Evolutionary conservation across 2,888 invertebrate species (phyloP).

Genomic region (Achlya flavicornis): DNA sequence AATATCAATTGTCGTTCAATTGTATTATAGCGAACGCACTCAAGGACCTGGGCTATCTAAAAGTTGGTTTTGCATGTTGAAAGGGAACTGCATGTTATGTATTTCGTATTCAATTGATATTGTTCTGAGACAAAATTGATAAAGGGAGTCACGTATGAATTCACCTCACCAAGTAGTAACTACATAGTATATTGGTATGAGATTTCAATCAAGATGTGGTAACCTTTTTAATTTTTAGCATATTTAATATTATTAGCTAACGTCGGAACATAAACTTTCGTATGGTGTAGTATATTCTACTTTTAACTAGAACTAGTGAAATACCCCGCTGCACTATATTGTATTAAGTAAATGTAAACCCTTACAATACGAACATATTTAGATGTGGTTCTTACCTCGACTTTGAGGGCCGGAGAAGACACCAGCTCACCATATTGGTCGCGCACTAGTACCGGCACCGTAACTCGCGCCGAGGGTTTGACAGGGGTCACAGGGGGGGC

Average conservation of each 20-base stretch:
- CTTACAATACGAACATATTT: not conserved
- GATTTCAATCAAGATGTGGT: too few relatives aligned
- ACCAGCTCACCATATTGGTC: conserved; percentile 97
- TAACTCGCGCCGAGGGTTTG: conserved; percentile 82
- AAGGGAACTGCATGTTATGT: not conserved
- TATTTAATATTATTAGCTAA: too few relatives aligned
- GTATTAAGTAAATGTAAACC: too few relatives aligned
- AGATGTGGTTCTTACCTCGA: conserved; percentile 70
- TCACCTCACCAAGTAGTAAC: too few relatives aligned
- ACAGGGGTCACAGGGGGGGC: conserved; percentile 88
- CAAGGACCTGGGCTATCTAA: not conserved
- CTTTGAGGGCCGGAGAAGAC: conserved; percentile 92
- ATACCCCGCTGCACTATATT: too few relatives aligned
- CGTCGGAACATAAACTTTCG: too few relatives aligned
- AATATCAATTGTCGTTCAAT: conserved; percentile 20
- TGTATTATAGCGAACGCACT: not conserved
- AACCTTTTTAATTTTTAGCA: too few relatives aligned
- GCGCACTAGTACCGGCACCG: conserved; percentile 88
- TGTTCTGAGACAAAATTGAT: too few relatives aligned
- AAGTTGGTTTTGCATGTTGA: conserved; percentile 10
- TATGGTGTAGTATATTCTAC: too few relatives aligned
- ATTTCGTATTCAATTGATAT: not conserved
- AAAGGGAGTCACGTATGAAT: too few relatives aligned
- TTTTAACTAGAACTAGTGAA: too few relatives aligned
- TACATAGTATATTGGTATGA: too few relatives aligned